A percentile compares a stretch with the other conserved stretches of the same genome.
phyloP scores from a whole-genome alignment of 2,113 vertebrate species.

The Alligator sinensis region DNA sequence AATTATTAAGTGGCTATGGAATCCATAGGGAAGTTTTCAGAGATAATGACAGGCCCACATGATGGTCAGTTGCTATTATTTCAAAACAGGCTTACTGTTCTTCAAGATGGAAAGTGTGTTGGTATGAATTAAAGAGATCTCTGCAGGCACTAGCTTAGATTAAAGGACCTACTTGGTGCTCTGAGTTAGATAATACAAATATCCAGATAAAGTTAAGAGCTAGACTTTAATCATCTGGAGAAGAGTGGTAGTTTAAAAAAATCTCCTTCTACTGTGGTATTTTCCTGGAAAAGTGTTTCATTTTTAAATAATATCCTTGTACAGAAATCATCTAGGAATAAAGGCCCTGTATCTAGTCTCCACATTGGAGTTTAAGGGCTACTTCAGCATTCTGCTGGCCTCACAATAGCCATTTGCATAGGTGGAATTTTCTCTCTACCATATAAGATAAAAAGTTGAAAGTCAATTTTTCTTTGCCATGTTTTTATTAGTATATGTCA shows the following conservation, averaged over 20 bases:
- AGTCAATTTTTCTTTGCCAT: neutral
- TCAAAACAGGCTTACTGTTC: neutral
- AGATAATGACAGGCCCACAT: neutral
- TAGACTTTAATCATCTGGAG: neutral
- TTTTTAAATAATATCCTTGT: neutral
- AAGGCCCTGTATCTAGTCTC: neutral
- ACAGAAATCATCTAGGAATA: neutral
- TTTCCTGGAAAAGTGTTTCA: neutral
- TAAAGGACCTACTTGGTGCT: neutral
- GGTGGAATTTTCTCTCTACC: neutral
- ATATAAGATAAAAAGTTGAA: neutral
- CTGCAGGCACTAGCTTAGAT: rapidly evolving
- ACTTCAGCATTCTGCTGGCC: neutral
- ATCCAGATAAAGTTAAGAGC: neutral
- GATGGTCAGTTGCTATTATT: neutral
- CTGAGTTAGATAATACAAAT: too few species aligned
- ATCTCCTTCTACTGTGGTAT: neutral
- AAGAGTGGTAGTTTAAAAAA: neutral
- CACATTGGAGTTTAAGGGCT: neutral
- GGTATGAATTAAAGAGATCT: neutral
- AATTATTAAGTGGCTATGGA: neutral
- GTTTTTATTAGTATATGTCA: neutral
- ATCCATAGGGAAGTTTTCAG: neutral
- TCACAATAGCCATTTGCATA: neutral
- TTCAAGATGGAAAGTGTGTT: neutral